phyloP scores from a whole-genome alignment of 2,888 invertebrate genomes.

The Philopedon plagiatum region DNA sequence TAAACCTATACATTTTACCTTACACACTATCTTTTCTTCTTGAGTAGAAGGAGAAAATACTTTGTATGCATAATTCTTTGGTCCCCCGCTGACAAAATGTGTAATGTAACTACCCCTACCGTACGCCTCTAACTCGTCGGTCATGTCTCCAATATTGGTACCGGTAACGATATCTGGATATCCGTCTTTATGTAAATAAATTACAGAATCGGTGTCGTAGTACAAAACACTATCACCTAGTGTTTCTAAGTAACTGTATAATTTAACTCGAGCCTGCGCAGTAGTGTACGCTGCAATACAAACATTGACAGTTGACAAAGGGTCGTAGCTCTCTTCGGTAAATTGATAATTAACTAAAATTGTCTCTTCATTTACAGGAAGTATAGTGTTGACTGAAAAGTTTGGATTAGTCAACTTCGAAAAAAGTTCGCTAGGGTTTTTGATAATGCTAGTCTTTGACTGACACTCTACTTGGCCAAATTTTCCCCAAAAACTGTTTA shows the following conservation, averaged over 20 bases:
- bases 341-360: slow-evolving; percentile 54
- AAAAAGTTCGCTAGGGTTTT: slow-evolving; percentile 15
- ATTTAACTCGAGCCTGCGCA: slow-evolving; percentile 38
- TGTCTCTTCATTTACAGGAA: slow-evolving; percentile 40
- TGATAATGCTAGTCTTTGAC: slow-evolving; percentile 40
- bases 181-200: slow-evolving; percentile 53
- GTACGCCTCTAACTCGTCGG: slow-evolving; percentile 61
- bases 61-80: slow-evolving; percentile 59
- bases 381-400: slow-evolving; percentile 24
- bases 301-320: slow-evolving; percentile 54
- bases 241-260: slow-evolving; percentile 56
- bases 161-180: slow-evolving; percentile 59
- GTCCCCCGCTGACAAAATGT: too few species aligned
- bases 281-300: too few species aligned
- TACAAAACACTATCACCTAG: slow-evolving; percentile 61
- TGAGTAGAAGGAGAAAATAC: too few species aligned
- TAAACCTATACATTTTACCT: too few species aligned
- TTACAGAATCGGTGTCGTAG: slow-evolving; percentile 63
- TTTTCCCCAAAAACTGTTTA: slow-evolving; percentile 24
- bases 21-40: too few species aligned
- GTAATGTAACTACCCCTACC: slow-evolving; percentile 59
- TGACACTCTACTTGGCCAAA: slow-evolving; percentile 50
- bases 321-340: slow-evolving; percentile 38
- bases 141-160: slow-evolving; percentile 63
- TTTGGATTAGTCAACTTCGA: slow-evolving; percentile 28